Evolutionary conservation across 2,797 vertebrate genomes (phyloP).

Genomic region (Simalia tracyae): DNA sequence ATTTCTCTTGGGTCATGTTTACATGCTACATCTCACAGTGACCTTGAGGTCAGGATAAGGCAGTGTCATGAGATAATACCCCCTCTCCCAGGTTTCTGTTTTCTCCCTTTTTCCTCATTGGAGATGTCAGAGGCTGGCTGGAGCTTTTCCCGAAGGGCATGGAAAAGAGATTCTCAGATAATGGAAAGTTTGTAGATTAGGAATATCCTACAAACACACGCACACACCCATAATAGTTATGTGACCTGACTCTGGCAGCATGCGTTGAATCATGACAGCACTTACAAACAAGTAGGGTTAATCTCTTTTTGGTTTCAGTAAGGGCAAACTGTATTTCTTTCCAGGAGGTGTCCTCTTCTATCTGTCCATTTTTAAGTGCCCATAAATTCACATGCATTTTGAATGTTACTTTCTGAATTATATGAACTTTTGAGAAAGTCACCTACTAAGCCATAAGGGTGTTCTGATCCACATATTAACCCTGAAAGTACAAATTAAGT

Average conservation of each 20-base stretch:
- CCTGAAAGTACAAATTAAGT: neutral
- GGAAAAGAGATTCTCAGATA: neutral
- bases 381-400: neutral
- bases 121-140: neutral
- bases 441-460: neutral
- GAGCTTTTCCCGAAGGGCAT: neutral
- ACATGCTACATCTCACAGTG: neutral
- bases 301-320: neutral
- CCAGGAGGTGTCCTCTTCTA: neutral
- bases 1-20: slow-evolving; percentile 1
- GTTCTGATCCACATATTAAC: neutral
- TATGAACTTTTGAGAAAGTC: neutral
- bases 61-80: neutral
- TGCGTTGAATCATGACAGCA: neutral
- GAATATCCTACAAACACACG: neutral
- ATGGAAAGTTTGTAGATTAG: neutral
- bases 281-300: neutral
- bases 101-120: neutral
- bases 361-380: neutral
- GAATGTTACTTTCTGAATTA: neutral
- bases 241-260: neutral
- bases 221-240: neutral
- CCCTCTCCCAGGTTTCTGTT: neutral
- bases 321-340: neutral
- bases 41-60: neutral